Evolutionary conservation across 2,113 vertebrate genomes (phyloP), one percentile per base, ranked within the genome.

Genomic region (Gopherus evgoodei): DNA sequence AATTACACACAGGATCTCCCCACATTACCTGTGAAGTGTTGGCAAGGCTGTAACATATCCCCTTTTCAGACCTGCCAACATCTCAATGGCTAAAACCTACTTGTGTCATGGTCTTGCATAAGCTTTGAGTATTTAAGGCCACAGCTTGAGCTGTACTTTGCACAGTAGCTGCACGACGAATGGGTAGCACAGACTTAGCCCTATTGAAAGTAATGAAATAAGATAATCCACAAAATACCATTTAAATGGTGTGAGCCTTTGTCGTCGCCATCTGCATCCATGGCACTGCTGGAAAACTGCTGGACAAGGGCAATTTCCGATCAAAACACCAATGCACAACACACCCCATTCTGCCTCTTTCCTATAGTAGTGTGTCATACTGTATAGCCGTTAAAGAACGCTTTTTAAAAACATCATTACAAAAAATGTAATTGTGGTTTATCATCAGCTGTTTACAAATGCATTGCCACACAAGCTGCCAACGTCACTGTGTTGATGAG

Each of bases 381-480:
- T 47, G 47, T 62, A 62, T 27, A 84, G 57, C 53, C 62, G 92
- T 76, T 81, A 79, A 83, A 52, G 90, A 91, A 85, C 56, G 75
- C 65, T 59, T 96, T 88, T 44, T 87, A 89, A 95, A 97, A 94
- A 94, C 72, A 91, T 87, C 25, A 93, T 94, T 97, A 95, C n/a
- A 38, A 38, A 72, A 96, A 95, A 91, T 87, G 11, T 89, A 90
- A 95, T 97, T 97, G 95, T 87, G 50, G 76, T 89, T 93, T 94
- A 90, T 90, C 96, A 65, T 88, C 93, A 96, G 27, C 95, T 97
- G 96, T 96, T 95, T 93, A 93, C 86, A 90, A 91, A 93, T 88
- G 84, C 93, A 90, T 78, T 95, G 94, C 95, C 93, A 90, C 81
- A 91, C 92, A 96, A 97, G 91, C 96, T 96, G 94, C 96, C 93